Evolutionary conservation across 2,113 vertebrate genomes (phyloP).

Genomic region (Entomyzon cyanotis): DNA sequence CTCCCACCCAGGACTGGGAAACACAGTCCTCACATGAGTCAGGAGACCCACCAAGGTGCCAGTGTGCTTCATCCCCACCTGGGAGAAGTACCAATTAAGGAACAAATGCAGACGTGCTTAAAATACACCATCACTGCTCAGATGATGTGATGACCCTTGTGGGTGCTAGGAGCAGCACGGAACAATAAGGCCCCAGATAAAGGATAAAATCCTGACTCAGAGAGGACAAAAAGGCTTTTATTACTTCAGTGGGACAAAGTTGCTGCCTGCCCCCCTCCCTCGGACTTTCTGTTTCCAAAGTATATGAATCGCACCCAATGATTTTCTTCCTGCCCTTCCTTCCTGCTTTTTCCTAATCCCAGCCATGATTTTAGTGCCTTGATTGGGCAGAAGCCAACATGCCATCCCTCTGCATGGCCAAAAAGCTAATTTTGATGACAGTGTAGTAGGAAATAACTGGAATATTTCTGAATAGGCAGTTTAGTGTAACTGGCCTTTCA

Average conservation of each 20-base stretch:
- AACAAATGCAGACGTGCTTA: not conserved
- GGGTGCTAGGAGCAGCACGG: not conserved
- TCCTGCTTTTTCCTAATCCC: conserved; percentile 25
- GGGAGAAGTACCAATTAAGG: not conserved
- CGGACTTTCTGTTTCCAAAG: conserved; percentile 9
- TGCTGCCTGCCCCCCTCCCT: not conserved
- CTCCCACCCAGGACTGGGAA: not conserved
- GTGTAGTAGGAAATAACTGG: conserved; percentile 47
- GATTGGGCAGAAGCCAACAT: conserved; percentile 43
- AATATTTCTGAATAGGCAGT: conserved; percentile 59
- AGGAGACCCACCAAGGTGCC: not conserved
- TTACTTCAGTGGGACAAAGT: not conserved
- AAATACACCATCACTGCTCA: not conserved
- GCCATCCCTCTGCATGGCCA: not conserved
- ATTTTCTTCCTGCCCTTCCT: conserved; percentile 42
- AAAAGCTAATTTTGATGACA: conserved; percentile 41
- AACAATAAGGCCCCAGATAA: not conserved
- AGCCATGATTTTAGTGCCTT: not conserved
- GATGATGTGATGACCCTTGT: not conserved
- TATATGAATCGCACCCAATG: not conserved
- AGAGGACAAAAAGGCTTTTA: conserved; percentile 42
- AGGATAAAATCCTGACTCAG: not conserved
- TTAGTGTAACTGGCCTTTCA: conserved; percentile 32
- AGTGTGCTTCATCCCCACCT: not conserved
- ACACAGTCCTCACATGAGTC: rapidly evolving